Evolutionary conservation across 30 jellyfish, hydroid and myxozoan genomes (phyloP).

Genomic region (Hydra vulgaris): DNA sequence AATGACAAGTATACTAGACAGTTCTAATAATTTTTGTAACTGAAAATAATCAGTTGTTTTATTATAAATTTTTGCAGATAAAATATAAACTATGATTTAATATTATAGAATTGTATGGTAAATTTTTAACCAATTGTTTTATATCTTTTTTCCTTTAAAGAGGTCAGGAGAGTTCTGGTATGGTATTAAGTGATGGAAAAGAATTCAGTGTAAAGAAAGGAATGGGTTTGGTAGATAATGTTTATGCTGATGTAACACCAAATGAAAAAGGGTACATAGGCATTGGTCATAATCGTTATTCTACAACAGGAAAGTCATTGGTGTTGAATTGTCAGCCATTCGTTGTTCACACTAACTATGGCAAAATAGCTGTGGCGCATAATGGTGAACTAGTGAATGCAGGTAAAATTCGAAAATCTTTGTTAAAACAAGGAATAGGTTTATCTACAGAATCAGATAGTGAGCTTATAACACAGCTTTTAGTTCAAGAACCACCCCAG

Average conservation of each 20-base stretch:
- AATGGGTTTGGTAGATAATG: conserved; percentile 75
- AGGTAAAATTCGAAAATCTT: conserved; percentile 34
- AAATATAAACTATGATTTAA: too few relatives aligned
- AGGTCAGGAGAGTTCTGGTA: conserved; percentile 94
- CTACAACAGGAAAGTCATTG: conserved; percentile 82
- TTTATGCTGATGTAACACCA: conserved; percentile 29
- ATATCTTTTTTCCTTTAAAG: conserved; percentile 15
- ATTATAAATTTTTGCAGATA: too few relatives aligned
- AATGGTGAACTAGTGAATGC: conserved; percentile 88
- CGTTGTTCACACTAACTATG: conserved; percentile 76
- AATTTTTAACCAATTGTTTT: too few relatives aligned
- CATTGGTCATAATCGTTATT: conserved; percentile 82
- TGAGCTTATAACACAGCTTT: conserved; percentile 66
- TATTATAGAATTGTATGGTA: too few relatives aligned
- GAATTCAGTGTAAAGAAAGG: conserved; percentile 52
- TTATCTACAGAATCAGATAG: conserved; percentile 78
- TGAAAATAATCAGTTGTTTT: too few relatives aligned
- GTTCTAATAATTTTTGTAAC: too few relatives aligned
- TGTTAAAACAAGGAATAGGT: conserved; percentile 77
- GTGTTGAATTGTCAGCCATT: conserved; percentile 80
- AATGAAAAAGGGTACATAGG: conserved; percentile 58
- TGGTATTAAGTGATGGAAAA: conserved; percentile 62
- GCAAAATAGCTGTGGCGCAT: conserved; percentile 87
- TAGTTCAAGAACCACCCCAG: conserved; percentile 91
- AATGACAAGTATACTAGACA: too few relatives aligned